phyloP scores from a whole-genome alignment of 2,888 invertebrate genomes.

The Eupithecia inturbata region DNA sequence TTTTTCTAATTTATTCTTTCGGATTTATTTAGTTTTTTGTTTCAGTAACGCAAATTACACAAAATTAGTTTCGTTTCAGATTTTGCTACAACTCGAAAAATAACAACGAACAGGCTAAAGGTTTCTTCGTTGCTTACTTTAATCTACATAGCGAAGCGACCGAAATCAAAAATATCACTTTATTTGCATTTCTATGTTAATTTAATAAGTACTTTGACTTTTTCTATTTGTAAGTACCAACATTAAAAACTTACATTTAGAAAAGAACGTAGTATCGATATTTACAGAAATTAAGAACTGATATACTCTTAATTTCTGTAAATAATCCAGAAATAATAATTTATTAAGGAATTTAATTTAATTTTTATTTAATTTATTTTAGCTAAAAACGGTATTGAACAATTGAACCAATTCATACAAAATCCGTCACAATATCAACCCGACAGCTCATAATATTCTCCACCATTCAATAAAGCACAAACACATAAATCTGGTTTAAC shows the following conservation, averaged over 20 bases:
- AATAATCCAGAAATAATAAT: no score
- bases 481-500: slow-evolving; percentile 79
- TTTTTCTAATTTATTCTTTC: no score
- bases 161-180: background rate
- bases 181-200: no score
- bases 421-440: background rate
- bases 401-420: background rate
- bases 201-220: no score
- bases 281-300: no score
- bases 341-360: no score
- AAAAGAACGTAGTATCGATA: no score
- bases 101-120: background rate
- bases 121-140: background rate
- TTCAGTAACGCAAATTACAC: background rate
- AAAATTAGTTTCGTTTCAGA: background rate
- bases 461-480: slow-evolving; percentile 77
- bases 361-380: no score
- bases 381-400: background rate
- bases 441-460: slow-evolving; percentile 1
- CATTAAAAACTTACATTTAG: no score
- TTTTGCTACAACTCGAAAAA: background rate
- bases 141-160: background rate
- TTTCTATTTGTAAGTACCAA: no score
- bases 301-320: no score
- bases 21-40: no score